phyloP scores from a whole-genome alignment of 2,888 invertebrate genomes.

The Xanthostigma xanthostigma region DNA sequence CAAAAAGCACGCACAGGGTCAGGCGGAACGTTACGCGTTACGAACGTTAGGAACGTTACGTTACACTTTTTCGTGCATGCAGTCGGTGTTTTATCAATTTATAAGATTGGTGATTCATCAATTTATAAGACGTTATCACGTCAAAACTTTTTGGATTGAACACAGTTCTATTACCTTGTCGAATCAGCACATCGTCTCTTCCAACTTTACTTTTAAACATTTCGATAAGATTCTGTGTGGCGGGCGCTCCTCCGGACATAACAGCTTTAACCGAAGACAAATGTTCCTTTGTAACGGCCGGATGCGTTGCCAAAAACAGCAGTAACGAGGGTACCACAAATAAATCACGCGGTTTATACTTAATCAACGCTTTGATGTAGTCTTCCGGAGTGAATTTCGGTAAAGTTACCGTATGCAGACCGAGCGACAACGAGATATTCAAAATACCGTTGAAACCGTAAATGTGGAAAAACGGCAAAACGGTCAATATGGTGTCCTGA shows the following conservation, averaged over 20 bases:
- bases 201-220: constrained; percentile 45
- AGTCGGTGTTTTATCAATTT: too few relatives aligned
- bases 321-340: constrained; percentile 67
- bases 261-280: constrained; percentile 45
- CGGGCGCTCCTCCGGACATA: constrained; percentile 61
- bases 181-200: constrained; percentile 21
- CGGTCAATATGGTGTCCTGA: constrained; percentile 40
- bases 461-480: constrained; percentile 67
- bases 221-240: constrained; percentile 44
- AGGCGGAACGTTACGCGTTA: too few relatives aligned
- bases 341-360: constrained; percentile 43
- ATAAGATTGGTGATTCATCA: too few relatives aligned
- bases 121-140: too few relatives aligned
- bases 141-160: too few relatives aligned
- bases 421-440: constrained; percentile 40
- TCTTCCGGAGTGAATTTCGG: constrained; percentile 60
- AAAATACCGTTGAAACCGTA: constrained; percentile 58
- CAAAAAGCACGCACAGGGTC: too few relatives aligned
- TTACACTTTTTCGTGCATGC: too few relatives aligned
- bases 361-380: constrained; percentile 46
- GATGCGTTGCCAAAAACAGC: constrained; percentile 58
- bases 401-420: constrained; percentile 47
- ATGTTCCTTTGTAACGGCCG: constrained; percentile 49
- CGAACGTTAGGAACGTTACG: too few relatives aligned
- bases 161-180: constrained; percentile 23